Evolutionary conservation across 2,888 invertebrate species (phyloP).

Genomic region (Heliconius sara): DNA sequence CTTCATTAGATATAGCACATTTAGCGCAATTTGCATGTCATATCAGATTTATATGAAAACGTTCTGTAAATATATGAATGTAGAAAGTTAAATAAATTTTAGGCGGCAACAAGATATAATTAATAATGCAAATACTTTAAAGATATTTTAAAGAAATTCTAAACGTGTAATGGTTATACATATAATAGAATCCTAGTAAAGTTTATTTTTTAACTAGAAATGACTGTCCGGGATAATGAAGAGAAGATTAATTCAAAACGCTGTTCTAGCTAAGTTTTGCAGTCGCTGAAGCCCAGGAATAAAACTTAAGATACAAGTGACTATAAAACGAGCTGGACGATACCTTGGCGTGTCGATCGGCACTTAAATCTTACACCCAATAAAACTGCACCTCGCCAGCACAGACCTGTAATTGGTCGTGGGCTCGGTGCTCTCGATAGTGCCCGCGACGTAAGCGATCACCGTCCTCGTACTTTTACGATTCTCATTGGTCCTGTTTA

Average conservation of each 20-base stretch:
- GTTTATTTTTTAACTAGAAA: background rate
- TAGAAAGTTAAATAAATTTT: background rate
- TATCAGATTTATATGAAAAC: background rate
- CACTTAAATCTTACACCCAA: conserved; percentile 83
- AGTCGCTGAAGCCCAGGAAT: background rate
- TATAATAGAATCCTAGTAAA: background rate
- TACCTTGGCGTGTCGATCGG: conserved; percentile 74
- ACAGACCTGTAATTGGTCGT: conserved; percentile 79
- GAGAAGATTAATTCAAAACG: background rate
- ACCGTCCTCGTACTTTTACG: conserved; percentile 73
- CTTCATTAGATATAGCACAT: no score
- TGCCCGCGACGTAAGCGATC: conserved; percentile 60
- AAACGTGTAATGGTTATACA: no score
- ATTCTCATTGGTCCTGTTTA: conserved; percentile 79
- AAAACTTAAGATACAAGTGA: conserved; percentile 48
- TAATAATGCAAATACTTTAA: background rate
- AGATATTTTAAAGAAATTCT: background rate
- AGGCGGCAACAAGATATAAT: background rate
- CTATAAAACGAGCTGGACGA: conserved; percentile 75
- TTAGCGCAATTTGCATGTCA: background rate
- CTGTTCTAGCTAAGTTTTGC: background rate
- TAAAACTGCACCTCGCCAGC: conserved; percentile 77
- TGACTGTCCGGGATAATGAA: background rate
- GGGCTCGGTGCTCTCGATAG: conserved; percentile 72
- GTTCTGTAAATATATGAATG: background rate